A percentile compares a stretch with the other conserved stretches of the same genome.
Evolutionary conservation across 92 coral and sea anemone species (phyloP).

Genomic region (Heteractis magnifica): DNA sequence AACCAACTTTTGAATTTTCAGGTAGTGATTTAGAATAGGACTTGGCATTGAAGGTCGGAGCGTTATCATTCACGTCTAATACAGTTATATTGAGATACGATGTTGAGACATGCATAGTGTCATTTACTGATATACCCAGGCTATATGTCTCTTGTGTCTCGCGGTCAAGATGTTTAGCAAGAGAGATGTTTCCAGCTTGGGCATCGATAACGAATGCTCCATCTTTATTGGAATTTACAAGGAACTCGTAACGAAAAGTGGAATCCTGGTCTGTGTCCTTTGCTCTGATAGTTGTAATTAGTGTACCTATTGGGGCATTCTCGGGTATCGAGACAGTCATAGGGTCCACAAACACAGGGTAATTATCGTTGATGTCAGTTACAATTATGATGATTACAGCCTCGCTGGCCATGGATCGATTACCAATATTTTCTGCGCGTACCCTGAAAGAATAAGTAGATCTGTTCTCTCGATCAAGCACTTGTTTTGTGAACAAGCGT

Average conservation of each 20-base stretch:
- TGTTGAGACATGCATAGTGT: slow-evolving; percentile 55
- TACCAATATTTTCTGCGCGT: slow-evolving; percentile 70
- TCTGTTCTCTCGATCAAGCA: slow-evolving; percentile 76
- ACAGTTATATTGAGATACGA: slow-evolving; percentile 57
- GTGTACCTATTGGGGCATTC: slow-evolving; percentile 57
- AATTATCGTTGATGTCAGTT: slow-evolving; percentile 79
- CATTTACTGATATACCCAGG: slow-evolving; percentile 65
- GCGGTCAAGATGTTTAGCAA: slow-evolving; percentile 60
- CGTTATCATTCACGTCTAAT: slow-evolving; percentile 81
- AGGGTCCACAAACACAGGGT: slow-evolving; percentile 68
- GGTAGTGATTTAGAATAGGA: slow-evolving; percentile 39
- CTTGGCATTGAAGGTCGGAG: slow-evolving; percentile 68
- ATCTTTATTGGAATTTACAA: slow-evolving; percentile 49
- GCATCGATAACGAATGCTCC: slow-evolving; percentile 54
- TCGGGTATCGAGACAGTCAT: slow-evolving; percentile 65
- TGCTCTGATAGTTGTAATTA: slow-evolving; percentile 60
- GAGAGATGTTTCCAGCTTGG: slow-evolving; percentile 63
- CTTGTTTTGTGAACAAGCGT: slow-evolving; percentile 59
- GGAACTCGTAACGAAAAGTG: slow-evolving; percentile 52
- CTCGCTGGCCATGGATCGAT: slow-evolving; percentile 64
- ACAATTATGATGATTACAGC: slow-evolving; percentile 69
- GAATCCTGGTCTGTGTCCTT: slow-evolving; percentile 60
- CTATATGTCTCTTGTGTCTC: slow-evolving; percentile 57
- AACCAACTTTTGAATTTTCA: slow-evolving; percentile 65
- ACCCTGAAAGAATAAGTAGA: slow-evolving; percentile 61